A percentile compares a stretch with the other conserved stretches of the same genome.
Conservation (phyloP, 2,888 invertebrate genomes). For the Eueremaeus valkanovi region DNA sequence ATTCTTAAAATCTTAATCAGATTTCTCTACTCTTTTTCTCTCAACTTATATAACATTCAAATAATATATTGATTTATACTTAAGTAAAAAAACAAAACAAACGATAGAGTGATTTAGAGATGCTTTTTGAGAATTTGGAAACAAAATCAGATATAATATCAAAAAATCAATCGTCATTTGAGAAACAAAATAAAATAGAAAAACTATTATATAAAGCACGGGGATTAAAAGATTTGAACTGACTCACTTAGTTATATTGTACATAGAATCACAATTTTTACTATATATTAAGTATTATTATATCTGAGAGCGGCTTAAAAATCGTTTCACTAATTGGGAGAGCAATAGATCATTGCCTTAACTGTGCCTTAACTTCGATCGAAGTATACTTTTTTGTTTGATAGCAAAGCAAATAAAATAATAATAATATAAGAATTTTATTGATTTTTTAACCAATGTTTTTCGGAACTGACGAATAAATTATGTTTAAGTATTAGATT, state of each 20-base stretch:
- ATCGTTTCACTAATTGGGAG: slow-evolving; percentile 24
- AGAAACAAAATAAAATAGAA: slow-evolving; percentile 11
- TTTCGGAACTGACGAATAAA: background rate
- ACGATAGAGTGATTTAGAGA: background rate
- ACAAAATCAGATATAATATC: background rate
- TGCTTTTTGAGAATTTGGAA: background rate
- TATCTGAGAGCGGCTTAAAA: slow-evolving; percentile 25
- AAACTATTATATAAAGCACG: background rate
- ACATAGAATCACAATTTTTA: background rate
- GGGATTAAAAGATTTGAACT: slow-evolving; percentile 28
- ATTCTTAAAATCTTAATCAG: background rate
- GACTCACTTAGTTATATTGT: background rate
- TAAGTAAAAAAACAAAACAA: background rate
- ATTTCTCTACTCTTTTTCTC: too few species aligned
- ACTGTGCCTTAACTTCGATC: background rate
- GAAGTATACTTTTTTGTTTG: too few species aligned
- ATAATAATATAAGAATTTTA: too few species aligned
- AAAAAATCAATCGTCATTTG: background rate
- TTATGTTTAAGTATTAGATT: background rate
- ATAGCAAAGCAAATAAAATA: too few species aligned
- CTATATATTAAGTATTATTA: slow-evolving; percentile 4
- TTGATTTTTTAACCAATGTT: too few species aligned
- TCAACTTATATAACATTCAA: background rate
- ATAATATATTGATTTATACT: background rate
- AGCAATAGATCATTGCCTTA: slow-evolving; percentile 18